Conservation (phyloP, 1,140 invertebrate species). For the Ips typographus region DNA sequence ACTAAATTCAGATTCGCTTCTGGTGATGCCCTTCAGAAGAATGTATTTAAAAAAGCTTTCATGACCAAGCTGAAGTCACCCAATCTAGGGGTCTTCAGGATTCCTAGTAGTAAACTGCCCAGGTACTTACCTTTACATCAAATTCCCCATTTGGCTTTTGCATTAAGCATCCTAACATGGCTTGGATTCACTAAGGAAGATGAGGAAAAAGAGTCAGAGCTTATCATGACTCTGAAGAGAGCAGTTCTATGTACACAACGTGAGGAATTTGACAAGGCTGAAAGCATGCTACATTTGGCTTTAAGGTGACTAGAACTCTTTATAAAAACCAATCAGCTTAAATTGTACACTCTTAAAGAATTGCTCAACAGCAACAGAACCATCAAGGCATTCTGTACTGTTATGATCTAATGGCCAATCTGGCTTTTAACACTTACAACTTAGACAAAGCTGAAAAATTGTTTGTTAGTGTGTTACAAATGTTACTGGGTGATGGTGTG, state of each 20-base stretch:
- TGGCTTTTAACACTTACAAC: slow-evolving; percentile 75
- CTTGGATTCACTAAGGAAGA: slow-evolving; percentile 54
- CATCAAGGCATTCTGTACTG: slow-evolving; percentile 79
- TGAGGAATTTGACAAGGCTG: slow-evolving; percentile 76
- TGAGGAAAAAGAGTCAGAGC: slow-evolving; percentile 64
- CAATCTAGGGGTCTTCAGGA: neutral
- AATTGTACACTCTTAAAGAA: slow-evolving; percentile 42
- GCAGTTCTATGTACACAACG: slow-evolving; percentile 72
- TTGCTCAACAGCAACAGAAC: slow-evolving; percentile 79
- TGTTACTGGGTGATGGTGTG: slow-evolving; percentile 68
- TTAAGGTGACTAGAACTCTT: slow-evolving; percentile 52
- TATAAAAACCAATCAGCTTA: neutral
- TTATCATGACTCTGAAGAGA: slow-evolving; percentile 73
- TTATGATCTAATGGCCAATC: slow-evolving; percentile 88
- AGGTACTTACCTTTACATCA: neutral
- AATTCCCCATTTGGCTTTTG: slow-evolving; percentile 11
- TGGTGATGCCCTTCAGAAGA: neutral
- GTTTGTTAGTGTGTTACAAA: slow-evolving; percentile 79
- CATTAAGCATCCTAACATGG: slow-evolving; percentile 50
- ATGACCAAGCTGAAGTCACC: neutral
- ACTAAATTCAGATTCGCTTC: neutral
- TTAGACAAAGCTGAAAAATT: slow-evolving; percentile 81
- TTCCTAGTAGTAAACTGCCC: neutral
- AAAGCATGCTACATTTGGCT: slow-evolving; percentile 81
- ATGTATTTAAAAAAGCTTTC: neutral